phyloP scores from a whole-genome alignment of 2,113 vertebrate species.

The Indri indri region DNA sequence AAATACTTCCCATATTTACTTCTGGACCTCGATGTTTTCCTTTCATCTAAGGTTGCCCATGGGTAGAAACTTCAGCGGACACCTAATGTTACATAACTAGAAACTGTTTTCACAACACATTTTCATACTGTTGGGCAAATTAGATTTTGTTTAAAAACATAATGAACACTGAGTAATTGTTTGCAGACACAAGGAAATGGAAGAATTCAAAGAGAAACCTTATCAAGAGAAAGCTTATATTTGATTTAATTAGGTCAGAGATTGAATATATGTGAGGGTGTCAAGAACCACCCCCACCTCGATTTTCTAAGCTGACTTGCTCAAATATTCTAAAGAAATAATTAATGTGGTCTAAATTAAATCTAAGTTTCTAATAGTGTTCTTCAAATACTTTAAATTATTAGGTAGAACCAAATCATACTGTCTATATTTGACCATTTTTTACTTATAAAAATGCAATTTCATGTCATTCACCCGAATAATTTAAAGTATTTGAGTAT shows the following conservation, averaged over 20 bases:
- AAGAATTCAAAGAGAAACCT: not conserved
- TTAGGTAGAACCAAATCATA: not conserved
- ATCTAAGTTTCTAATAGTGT: not conserved
- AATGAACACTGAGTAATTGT: not conserved
- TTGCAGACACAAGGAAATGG: not conserved
- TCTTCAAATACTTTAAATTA: not conserved
- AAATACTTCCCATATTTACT: not conserved
- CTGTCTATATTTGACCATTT: not conserved
- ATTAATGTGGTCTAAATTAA: not conserved
- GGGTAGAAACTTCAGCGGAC: not conserved
- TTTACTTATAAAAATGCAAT: not conserved
- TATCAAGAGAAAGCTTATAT: not conserved
- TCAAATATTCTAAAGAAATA: not conserved
- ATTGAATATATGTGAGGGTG: not conserved
- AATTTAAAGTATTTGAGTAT: not conserved
- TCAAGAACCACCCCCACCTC: not conserved
- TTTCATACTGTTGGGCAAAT: not conserved
- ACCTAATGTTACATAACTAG: not conserved
- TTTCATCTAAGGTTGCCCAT: not conserved
- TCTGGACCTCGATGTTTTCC: not conserved
- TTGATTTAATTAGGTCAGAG: not conserved
- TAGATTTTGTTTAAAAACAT: slow-evolving; percentile 2
- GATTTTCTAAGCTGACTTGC: not conserved
- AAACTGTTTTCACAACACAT: not conserved
- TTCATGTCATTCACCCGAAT: not conserved